Conservation (phyloP, 1,140 invertebrate genomes). For the Drosophila sturtevanti region DNA sequence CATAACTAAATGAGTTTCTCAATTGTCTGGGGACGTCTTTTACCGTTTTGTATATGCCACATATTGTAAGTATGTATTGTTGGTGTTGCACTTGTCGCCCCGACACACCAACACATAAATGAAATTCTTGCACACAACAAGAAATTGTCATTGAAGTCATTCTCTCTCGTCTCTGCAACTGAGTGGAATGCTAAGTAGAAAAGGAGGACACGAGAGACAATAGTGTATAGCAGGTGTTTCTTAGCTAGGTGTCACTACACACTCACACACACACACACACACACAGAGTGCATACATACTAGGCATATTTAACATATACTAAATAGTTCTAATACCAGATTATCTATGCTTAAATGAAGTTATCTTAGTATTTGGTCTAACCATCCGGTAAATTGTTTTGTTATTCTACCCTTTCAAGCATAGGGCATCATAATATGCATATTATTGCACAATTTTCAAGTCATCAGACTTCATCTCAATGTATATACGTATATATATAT, state of each 20-base stretch:
- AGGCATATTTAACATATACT: no score
- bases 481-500: slow-evolving; percentile 11
- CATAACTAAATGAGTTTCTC: slow-evolving; percentile 47
- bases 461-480: slow-evolving; percentile 7
- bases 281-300: background rate
- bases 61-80: slow-evolving; percentile 41
- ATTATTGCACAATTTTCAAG: slow-evolving; percentile 38
- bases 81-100: slow-evolving; percentile 19
- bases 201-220: slow-evolving; percentile 4
- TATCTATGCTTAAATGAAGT: background rate
- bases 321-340: background rate
- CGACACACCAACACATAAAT: slow-evolving; percentile 12
- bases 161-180: slow-evolving; percentile 21
- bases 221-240: background rate
- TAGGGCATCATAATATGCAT: background rate
- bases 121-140: slow-evolving; percentile 57
- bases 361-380: slow-evolving; percentile 4
- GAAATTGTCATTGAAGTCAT: slow-evolving; percentile 39
- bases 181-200: slow-evolving; percentile 61
- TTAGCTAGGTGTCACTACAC: background rate
- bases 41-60: slow-evolving; percentile 36
- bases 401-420: slow-evolving; percentile 18
- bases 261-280: no score
- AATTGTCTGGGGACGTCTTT: slow-evolving; percentile 39
- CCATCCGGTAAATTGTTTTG: slow-evolving; percentile 12